Percentiles rank a stretch among this genome's conserved stretches.
These are phyloP conservation scores for Fukomys damarensis DNA, from an alignment of 2,113 vertebrate species.

Conservation along the genomic window DNA sequence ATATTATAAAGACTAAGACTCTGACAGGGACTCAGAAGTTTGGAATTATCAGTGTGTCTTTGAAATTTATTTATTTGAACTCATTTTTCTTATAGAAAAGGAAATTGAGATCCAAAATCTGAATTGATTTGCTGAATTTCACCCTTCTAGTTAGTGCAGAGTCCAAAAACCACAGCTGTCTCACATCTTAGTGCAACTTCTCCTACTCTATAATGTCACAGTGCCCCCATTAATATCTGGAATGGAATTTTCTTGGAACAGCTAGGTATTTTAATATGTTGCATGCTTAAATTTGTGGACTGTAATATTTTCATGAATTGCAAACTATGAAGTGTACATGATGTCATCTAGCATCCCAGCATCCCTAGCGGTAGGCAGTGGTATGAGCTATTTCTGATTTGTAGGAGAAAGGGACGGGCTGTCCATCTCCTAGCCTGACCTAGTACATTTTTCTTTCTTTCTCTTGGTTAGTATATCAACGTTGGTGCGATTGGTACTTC, in stretches of 20 bases:
- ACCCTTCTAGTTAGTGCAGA: neutral
- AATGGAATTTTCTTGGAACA: conserved; percentile 12
- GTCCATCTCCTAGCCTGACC: neutral
- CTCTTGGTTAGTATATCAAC: neutral
- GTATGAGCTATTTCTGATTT: neutral
- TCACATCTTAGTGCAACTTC: neutral
- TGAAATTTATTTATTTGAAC: neutral
- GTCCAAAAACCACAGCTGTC: neutral
- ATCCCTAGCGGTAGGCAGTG: neutral
- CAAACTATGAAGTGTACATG: neutral
- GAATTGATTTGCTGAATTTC: neutral
- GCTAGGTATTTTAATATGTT: neutral
- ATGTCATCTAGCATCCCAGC: neutral
- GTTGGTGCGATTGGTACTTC: neutral
- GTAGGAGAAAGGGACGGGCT: neutral
- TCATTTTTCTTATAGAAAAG: conserved; percentile 36
- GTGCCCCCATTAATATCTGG: neutral
- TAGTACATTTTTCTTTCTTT: conserved; percentile 29
- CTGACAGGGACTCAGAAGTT: neutral
- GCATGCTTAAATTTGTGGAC: neutral
- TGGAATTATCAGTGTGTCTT: neutral
- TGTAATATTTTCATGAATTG: neutral
- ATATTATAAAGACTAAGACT: conserved; percentile 20
- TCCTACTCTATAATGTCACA: neutral
- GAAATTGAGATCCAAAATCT: neutral